phyloP scores from a whole-genome alignment of 2,113 vertebrate genomes.

The Centrocercus urophasianus region DNA sequence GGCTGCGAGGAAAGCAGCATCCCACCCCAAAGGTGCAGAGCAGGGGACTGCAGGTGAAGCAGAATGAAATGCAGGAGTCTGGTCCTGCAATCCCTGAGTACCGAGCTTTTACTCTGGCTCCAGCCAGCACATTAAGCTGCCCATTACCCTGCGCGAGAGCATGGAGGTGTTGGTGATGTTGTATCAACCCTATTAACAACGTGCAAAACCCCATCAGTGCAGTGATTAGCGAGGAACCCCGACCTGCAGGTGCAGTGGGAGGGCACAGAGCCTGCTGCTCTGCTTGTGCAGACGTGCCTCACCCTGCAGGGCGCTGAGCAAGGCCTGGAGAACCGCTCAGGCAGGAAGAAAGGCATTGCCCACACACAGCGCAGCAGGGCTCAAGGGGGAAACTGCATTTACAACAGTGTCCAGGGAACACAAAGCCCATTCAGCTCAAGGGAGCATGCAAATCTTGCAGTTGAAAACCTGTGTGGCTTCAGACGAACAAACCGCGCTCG shows the following conservation, averaged over 20 bases:
- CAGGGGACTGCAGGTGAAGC: background rate
- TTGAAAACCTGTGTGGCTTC: background rate
- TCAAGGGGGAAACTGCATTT: background rate
- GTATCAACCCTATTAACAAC: background rate
- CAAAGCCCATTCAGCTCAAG: background rate
- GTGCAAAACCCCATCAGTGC: background rate
- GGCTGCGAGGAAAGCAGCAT: background rate
- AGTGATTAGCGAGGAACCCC: fast-evolving
- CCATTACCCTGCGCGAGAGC: background rate
- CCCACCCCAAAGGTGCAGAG: background rate
- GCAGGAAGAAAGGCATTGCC: background rate
- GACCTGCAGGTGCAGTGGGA: background rate
- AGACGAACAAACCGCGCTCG: background rate
- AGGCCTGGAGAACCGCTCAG: background rate
- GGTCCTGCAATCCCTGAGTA: background rate
- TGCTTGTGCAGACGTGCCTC: background rate
- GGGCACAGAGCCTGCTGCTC: background rate
- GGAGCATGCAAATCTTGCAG: background rate
- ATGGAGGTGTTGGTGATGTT: background rate
- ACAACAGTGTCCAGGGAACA: fast-evolving
- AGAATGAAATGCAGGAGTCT: background rate
- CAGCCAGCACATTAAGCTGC: constrained; percentile 8
- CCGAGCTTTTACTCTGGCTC: background rate
- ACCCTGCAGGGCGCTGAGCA: background rate
- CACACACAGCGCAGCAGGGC: background rate